These are phyloP conservation scores for Pterocles gutturalis DNA, from an alignment of 2,113 vertebrate genomes.

Conservation along the genomic window DNA sequence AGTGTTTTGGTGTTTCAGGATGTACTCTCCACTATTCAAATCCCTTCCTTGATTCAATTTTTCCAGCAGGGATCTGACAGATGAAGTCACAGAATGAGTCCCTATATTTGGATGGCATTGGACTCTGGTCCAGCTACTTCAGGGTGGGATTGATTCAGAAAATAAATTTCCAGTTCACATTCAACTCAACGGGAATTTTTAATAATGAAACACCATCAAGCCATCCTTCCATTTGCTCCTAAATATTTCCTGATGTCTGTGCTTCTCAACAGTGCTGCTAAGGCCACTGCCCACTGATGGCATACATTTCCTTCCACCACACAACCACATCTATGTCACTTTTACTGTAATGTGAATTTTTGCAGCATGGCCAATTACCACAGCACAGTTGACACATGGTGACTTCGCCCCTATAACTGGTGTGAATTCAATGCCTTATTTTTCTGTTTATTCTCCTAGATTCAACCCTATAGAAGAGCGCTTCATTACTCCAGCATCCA, in stretches of 20 bases:
- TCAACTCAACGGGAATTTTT: background rate
- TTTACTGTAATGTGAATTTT: background rate
- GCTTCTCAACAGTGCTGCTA: background rate
- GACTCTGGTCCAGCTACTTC: background rate
- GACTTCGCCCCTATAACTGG: background rate
- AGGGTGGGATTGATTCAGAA: background rate
- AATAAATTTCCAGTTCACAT: background rate
- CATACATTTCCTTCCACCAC: background rate
- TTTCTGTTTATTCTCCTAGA: background rate
- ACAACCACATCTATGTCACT: background rate
- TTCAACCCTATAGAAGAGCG: background rate
- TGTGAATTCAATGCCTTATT: background rate
- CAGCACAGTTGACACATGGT: rapidly evolving
- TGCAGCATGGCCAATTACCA: background rate
- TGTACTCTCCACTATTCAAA: background rate
- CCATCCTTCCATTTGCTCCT: background rate
- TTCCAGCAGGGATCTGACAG: background rate
- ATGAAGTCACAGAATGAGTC: background rate
- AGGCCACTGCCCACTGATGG: background rate
- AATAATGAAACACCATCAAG: background rate
- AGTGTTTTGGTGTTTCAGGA: background rate
- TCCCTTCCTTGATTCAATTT: background rate
- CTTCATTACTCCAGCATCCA: background rate
- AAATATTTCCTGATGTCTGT: background rate
- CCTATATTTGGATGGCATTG: background rate